Evolutionary conservation across 2,888 invertebrate species (phyloP).

Genomic region (Scaptomyza cyrtandrae): DNA sequence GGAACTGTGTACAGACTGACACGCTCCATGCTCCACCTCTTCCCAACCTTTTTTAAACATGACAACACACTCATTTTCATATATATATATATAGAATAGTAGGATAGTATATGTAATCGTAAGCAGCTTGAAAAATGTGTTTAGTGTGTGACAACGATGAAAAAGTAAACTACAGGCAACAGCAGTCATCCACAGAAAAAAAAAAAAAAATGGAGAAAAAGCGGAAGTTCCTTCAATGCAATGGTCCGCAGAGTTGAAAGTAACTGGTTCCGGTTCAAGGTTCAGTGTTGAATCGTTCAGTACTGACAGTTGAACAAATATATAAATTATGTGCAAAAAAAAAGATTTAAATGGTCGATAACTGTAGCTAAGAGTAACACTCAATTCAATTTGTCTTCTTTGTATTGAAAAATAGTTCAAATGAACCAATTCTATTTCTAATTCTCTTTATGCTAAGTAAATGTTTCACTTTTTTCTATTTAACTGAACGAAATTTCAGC

Average conservation of each 20-base stretch:
- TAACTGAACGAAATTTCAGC: too few species aligned
- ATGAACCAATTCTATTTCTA: too few species aligned
- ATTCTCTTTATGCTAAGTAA: too few species aligned
- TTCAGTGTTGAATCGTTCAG: not conserved
- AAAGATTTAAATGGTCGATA: too few species aligned
- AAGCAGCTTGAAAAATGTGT: conserved; percentile 75
- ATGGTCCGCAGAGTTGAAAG: conserved; percentile 10
- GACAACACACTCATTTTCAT: conserved; percentile 53
- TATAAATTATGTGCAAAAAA: too few species aligned
- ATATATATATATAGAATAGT: not conserved
- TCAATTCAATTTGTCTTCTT: too few species aligned
- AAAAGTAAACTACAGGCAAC: conserved; percentile 23
- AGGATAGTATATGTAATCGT: conserved; percentile 15
- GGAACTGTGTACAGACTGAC: conserved; percentile 11
- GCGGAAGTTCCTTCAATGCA: conserved; percentile 40
- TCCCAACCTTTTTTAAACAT: conserved; percentile 28
- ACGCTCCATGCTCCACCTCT: conserved; percentile 7
- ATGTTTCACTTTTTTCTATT: too few species aligned
- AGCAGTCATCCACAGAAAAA: conserved; percentile 39
- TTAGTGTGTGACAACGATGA: conserved; percentile 69
- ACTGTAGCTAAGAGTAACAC: too few species aligned
- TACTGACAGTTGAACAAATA: too few species aligned
- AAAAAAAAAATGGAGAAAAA: not conserved
- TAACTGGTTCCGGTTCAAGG: not conserved
- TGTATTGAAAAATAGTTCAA: not conserved